Base-by-base conservation (phyloP, 2,113 vertebrate genomes). In the Pampusana beccarii region DNA sequence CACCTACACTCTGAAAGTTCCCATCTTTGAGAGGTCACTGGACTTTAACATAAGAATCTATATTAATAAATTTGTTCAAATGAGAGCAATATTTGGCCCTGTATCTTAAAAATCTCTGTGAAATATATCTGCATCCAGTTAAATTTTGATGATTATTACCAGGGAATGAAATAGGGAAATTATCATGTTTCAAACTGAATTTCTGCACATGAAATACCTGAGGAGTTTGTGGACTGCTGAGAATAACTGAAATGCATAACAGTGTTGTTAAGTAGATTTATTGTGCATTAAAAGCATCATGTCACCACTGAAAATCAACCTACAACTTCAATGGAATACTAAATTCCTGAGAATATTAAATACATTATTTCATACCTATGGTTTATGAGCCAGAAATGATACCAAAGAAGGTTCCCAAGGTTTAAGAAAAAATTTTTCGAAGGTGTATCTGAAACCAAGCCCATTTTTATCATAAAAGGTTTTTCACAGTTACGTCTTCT, bases 181-280 rank as follows among this genome's bases (percentile, higher is more conserved):
- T 25, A 90, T 40, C 23, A 80, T 50, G 53, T 73, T 89, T 65
- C 17, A 65, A 36, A 77, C 26, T 34, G 20, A 56, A 89, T 90
- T 93, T 96, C 40, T 80, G 28, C 67, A 70, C 40, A 24, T 72
- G 13, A 95, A 94, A 84, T 53, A 53, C 19, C 65, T 24, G 13
- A 95, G 74, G 79, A 69, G 26, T 92, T 88, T 97, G 78, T 48
- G 34, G 16, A 73, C 70, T 94, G 29, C 62, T 95, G 50, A 91
- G 40, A 92, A 79, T 74, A 95, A 89, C 19, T 90, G 36, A 78
- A 90, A 85, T 60, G 80, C 56, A 46, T 90, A 62, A 84, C 20
- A 38, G 23, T 4, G 3, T 28, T 75, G 74, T 89, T 69, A 77
- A 89, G 12, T 17, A 78, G 67, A 96, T 92, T 69, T 95, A 93